Base-by-base conservation (phyloP, 2,797 vertebrate genomes). In the Valencia hispanica region DNA sequence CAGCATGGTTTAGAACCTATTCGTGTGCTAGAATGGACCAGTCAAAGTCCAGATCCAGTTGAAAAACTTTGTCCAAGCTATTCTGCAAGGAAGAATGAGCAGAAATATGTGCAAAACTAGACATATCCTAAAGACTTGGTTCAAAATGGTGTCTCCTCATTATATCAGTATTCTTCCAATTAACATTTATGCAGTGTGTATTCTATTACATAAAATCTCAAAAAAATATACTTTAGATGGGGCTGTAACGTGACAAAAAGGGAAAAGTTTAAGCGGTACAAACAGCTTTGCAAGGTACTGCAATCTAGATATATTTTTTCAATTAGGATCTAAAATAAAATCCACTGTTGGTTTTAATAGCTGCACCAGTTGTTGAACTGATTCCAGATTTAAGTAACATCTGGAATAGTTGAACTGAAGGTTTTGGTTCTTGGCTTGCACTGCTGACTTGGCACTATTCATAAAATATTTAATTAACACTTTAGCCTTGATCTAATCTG, bases 351-450 rank as follows among this genome's bases (percentile, higher is more conserved):
- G 69, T 77, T n/a, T 80, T 50, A 73, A 70, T 57, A 82, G 59
- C 45, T 12, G 75, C 78, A 72, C 55, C 79, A 73, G 8, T 77
- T 72, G 57, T 87, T 93, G 86, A 90, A 88, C 91, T 85, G 85
- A 92, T 92, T 84, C 53, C n/a, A 8, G 79, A 80, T 86, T 84
- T 73, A 63, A 14, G 18, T 5, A 7, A 74, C 70, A 84, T 84
- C 89, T 78, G 83, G 89, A 90, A 90, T 91, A 79, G 89, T 84
- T 92, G 89, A 93, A 85, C 82, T 53, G 6, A 80, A 73, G 71
- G 71, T 84, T 86, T 83, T 43, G 68, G 75, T 78, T 87, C 87
- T 87, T 87, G 73, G 89, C 90, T 91, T 88, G 84, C 85, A 77
- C 69, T 66, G 77, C 77, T 86, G 76, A 81, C 77, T 73, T 77